phyloP scores from a whole-genome alignment of 2,113 vertebrate genomes.

The Anhinga rufa region DNA sequence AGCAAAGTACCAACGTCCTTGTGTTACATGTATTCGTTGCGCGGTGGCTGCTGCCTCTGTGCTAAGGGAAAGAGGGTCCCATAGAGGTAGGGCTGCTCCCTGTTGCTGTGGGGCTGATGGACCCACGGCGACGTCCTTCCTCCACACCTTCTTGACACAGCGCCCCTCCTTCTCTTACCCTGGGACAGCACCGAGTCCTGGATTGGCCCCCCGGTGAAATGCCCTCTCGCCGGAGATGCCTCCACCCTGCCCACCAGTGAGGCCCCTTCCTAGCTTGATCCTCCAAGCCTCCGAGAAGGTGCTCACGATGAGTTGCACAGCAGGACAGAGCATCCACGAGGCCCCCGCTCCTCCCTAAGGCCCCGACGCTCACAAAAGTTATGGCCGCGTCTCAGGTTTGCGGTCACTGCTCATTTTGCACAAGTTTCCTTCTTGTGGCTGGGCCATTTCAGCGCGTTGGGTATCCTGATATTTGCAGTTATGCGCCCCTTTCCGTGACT shows the following conservation, averaged over 20 bases:
- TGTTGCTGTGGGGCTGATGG: not conserved
- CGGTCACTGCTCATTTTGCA: not conserved
- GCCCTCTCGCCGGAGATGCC: not conserved
- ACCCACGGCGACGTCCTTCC: fast-evolving
- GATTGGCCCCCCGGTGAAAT: not conserved
- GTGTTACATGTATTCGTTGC: not conserved
- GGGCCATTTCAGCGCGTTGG: not conserved
- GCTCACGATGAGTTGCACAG: not conserved
- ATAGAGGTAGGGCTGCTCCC: not conserved
- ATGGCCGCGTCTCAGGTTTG: not conserved
- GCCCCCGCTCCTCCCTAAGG: not conserved
- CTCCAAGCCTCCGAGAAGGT: not conserved
- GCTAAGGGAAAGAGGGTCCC: not conserved
- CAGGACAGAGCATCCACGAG: not conserved
- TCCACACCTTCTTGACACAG: not conserved
- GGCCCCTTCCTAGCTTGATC: not conserved
- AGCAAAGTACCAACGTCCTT: constrained; percentile 16
- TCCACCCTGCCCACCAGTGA: not conserved
- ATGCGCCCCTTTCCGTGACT: fast-evolving
- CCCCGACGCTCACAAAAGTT: fast-evolving
- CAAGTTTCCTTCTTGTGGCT: not conserved
- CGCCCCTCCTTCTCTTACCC: not conserved
- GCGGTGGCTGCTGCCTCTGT: not conserved
- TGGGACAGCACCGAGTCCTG: fast-evolving
- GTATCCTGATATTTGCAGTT: not conserved